Conservation (phyloP, 64 coral and sea anemone genomes). For the Exaiptasia diaphana region DNA sequence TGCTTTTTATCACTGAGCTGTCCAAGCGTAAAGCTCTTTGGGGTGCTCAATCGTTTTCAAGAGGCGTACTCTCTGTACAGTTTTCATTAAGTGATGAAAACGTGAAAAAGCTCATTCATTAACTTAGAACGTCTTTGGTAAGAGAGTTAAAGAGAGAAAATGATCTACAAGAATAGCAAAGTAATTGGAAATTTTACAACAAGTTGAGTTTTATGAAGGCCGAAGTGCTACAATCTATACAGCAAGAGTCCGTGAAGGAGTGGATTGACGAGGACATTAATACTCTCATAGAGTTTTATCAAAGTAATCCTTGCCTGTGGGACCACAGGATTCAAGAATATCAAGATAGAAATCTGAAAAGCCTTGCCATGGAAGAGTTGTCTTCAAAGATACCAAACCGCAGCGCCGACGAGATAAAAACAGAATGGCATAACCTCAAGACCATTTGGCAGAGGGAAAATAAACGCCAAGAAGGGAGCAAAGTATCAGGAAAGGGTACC, state of each 20-base stretch:
- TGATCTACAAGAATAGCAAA: neutral
- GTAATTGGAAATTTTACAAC: conserved; percentile 6
- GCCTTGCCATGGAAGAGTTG: neutral
- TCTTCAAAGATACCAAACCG: neutral
- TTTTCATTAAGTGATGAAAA: too few species aligned
- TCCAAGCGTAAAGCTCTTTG: too few species aligned
- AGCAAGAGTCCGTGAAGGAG: neutral
- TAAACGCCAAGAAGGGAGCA: conserved; percentile 12
- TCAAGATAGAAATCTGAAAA: neutral
- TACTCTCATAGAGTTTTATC: conserved; percentile 6
- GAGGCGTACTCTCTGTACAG: too few species aligned
- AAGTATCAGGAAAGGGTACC: conserved; percentile 16
- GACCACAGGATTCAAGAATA: neutral
- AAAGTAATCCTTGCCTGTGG: neutral
- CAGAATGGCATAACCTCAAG: neutral
- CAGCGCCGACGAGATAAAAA: neutral
- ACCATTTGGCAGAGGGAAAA: conserved; percentile 39
- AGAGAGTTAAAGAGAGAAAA: too few species aligned
- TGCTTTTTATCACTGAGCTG: too few species aligned
- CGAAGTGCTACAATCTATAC: neutral
- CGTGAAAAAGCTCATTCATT: too few species aligned
- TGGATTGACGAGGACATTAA: conserved; percentile 12
- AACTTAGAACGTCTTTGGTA: too few species aligned
- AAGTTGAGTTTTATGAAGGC: conserved; percentile 11
- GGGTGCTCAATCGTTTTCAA: too few species aligned